A percentile compares a stretch with the other conserved stretches of the same genome.
Evolutionary conservation across 2,888 invertebrate species (phyloP).

Genomic region (Alentia gelatinosa): DNA sequence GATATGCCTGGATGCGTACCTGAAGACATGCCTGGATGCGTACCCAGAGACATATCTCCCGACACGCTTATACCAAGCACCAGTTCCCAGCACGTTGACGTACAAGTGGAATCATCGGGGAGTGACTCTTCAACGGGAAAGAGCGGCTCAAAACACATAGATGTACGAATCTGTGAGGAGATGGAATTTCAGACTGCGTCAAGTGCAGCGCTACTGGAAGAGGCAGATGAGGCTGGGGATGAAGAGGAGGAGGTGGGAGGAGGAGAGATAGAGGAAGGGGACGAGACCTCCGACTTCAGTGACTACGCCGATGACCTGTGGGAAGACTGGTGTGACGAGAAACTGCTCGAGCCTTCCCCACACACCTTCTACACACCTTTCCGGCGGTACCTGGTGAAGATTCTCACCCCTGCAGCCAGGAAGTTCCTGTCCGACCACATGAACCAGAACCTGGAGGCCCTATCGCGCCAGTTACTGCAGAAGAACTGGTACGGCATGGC

Average conservation of each 20-base stretch:
- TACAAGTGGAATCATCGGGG: too few relatives aligned
- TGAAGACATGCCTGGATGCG: too few relatives aligned
- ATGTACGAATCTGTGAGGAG: too few relatives aligned
- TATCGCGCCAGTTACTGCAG: not conserved
- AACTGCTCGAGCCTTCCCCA: not conserved
- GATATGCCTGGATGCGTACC: too few relatives aligned
- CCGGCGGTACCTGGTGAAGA: not conserved
- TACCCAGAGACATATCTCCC: too few relatives aligned
- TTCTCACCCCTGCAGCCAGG: not conserved
- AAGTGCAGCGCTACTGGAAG: too few relatives aligned
- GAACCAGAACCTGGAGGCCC: not conserved
- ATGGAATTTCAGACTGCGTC: too few relatives aligned
- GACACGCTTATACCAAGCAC: too few relatives aligned
- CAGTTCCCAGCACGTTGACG: too few relatives aligned
- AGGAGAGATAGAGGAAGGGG: not conserved
- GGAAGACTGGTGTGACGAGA: not conserved
- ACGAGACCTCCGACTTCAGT: not conserved
- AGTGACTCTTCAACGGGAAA: too few relatives aligned
- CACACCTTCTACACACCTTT: constrained; percentile 19
- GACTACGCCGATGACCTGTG: not conserved
- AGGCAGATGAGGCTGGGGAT: constrained; percentile 15
- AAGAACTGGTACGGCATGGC: not conserved
- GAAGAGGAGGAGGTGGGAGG: constrained; percentile 14
- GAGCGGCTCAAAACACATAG: too few relatives aligned
- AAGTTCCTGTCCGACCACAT: constrained; percentile 3